Conservation (phyloP, 2,888 invertebrate genomes). For the Ophion costatus region DNA sequence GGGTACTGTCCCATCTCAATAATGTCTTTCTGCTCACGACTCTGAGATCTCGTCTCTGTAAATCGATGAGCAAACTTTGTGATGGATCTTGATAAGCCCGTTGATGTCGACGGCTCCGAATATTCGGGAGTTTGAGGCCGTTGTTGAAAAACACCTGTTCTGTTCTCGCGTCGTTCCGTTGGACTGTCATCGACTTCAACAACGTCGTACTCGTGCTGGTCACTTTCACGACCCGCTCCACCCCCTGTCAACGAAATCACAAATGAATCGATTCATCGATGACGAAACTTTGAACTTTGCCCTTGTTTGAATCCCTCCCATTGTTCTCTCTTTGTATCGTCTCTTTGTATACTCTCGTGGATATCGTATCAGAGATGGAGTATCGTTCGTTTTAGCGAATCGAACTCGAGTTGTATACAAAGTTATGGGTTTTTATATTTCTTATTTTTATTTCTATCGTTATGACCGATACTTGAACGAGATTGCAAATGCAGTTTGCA, state of each 20-base stretch:
- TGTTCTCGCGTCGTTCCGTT: constrained; percentile 30
- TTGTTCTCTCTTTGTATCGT: not conserved
- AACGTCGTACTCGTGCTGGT: constrained; percentile 9
- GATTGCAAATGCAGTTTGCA: too few species aligned
- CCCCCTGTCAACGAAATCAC: constrained; percentile 50
- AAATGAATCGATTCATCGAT: not conserved
- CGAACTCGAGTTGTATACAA: not conserved
- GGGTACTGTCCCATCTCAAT: constrained; percentile 72
- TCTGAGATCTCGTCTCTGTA: constrained; percentile 21
- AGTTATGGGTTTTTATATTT: too few species aligned
- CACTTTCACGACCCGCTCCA: constrained; percentile 44
- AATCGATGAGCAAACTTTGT: constrained; percentile 31
- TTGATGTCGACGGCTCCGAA: constrained; percentile 59
- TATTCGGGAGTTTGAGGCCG: constrained; percentile 13
- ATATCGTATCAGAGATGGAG: not conserved
- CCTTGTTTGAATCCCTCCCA: not conserved
- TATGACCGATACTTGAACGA: too few species aligned
- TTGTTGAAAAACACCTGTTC: constrained; percentile 21
- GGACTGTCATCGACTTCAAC: constrained; percentile 16
- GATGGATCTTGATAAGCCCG: constrained; percentile 31
- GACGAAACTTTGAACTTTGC: constrained; percentile 7
- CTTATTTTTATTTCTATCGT: too few species aligned
- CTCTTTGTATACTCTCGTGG: not conserved
- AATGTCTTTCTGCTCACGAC: constrained; percentile 60
- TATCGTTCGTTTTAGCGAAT: not conserved